A percentile compares a stretch with the other conserved stretches of the same genome.
Conservation (phyloP, 2,888 invertebrate genomes). For the Tachina fera region DNA sequence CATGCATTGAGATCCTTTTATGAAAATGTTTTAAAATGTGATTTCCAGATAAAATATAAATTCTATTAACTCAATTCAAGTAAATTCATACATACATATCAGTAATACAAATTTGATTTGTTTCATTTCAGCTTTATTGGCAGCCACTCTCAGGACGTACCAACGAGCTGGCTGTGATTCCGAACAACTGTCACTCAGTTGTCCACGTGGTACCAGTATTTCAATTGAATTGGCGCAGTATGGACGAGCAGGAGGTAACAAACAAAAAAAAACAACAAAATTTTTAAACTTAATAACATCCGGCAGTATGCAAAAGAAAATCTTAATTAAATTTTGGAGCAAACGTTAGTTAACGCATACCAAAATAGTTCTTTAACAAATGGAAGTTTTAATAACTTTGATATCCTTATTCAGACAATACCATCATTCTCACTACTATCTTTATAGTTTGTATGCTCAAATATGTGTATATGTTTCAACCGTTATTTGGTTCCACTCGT, state of each 20-base stretch:
- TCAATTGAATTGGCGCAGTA: constrained; percentile 96
- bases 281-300: too few relatives aligned
- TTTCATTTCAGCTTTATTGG: constrained; percentile 89
- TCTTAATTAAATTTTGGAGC: too few relatives aligned
- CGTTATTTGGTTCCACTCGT: too few relatives aligned
- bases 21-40: constrained; percentile 13
- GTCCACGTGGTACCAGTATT: constrained; percentile 96
- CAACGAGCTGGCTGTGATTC: constrained; percentile 96
- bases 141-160: constrained; percentile 95
- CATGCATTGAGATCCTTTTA: neutral
- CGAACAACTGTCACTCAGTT: constrained; percentile 92
- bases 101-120: constrained; percentile 59
- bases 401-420: too few relatives aligned
- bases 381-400: too few relatives aligned
- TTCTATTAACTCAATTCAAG: constrained; percentile 62
- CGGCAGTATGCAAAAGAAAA: too few relatives aligned
- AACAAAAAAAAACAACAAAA: constrained; percentile 18
- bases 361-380: too few relatives aligned
- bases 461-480: too few relatives aligned
- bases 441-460: too few relatives aligned
- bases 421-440: too few relatives aligned
- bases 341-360: too few relatives aligned
- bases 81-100: neutral
- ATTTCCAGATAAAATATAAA: constrained; percentile 45
- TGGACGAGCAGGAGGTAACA: constrained; percentile 85